Base-by-base conservation (phyloP, 2,797 vertebrate genomes). In the Onychomys leucogaster region DNA sequence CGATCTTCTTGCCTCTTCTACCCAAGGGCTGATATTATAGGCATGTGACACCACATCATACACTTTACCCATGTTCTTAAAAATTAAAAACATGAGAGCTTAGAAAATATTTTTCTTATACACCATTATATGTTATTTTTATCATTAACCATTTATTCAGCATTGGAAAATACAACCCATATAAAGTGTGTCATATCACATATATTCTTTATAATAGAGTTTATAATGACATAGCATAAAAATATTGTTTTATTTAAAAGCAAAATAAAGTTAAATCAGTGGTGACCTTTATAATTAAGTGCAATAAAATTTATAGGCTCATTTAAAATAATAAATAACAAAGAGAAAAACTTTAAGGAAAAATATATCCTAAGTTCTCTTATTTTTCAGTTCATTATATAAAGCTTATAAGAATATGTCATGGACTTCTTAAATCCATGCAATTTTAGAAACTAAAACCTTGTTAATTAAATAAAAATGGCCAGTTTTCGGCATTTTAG, bases 371-470 rank as follows among this genome's bases (percentile, higher is more conserved):
- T 13, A 86, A 49, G 0, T 61, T 41, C 71, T 89, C 55, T 77
- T 87, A 57, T 29, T 6, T 75, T 90, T 41, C 14, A 90, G 5
- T 81, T 95, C 25, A 69, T 69, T 95, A 76, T 77, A 69, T 82
- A 46, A 61, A 61, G 37, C 6, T 41, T 88, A 57, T 88, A 75
- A 57, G 27, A 75, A 75, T 49, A 63, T 84, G 6, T 19, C 16
- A 71, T 49, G 77, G 8, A 17, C 71, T 85, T 16, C 10, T 16
- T 78, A 17, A 76, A 86, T 1, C 6, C 37, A 65, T 6, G 16
- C 37, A 91, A 57, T 82, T 97, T 88, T 83, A 92, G 37, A 63
- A 96, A 89, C 34, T 88, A 89, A 94, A 96, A 52, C 82, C 12
- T 61, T 43, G 14, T 89, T 67, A 69, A 83, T 34, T 90, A n/a